phyloP scores from a whole-genome alignment of 2,113 vertebrate species.

The Symphodus melops region DNA sequence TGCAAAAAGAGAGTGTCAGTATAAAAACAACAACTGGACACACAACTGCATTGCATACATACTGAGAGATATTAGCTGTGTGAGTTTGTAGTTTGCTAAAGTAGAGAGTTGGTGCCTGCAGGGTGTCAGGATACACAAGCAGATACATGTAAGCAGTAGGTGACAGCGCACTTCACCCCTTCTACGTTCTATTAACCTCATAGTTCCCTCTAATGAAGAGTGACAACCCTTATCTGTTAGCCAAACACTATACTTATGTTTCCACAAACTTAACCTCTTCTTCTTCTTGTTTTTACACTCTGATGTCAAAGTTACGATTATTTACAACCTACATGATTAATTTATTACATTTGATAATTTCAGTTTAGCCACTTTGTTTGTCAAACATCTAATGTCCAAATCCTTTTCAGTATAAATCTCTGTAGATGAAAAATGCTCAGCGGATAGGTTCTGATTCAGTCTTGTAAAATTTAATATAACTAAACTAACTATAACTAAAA shows the following conservation, averaged over 20 bases:
- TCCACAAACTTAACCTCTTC: not conserved
- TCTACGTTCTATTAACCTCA: constrained; percentile 25
- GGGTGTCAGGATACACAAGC: constrained; percentile 19
- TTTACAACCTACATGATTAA: not conserved
- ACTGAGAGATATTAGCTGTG: not conserved
- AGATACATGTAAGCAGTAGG: constrained; percentile 20
- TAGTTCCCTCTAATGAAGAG: constrained; percentile 25
- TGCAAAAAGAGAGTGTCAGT: not conserved
- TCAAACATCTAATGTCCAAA: too few relatives aligned
- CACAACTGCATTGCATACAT: not conserved
- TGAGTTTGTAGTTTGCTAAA: not conserved
- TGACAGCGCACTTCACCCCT: constrained; percentile 52
- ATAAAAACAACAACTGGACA: not conserved
- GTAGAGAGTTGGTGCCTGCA: constrained; percentile 9
- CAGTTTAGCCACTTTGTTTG: too few relatives aligned
- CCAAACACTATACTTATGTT: not conserved
- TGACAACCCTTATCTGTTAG: constrained; percentile 6
- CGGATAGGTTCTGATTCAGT: too few relatives aligned
- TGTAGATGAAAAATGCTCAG: too few relatives aligned
- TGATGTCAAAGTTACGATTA: not conserved
- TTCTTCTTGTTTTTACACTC: constrained; percentile 7
- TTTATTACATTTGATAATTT: too few relatives aligned
- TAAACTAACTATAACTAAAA: too few relatives aligned
- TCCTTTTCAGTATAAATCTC: too few relatives aligned
- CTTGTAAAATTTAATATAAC: too few relatives aligned